Conservation (phyloP, 2,113 vertebrate genomes). For the Channa argus region DNA sequence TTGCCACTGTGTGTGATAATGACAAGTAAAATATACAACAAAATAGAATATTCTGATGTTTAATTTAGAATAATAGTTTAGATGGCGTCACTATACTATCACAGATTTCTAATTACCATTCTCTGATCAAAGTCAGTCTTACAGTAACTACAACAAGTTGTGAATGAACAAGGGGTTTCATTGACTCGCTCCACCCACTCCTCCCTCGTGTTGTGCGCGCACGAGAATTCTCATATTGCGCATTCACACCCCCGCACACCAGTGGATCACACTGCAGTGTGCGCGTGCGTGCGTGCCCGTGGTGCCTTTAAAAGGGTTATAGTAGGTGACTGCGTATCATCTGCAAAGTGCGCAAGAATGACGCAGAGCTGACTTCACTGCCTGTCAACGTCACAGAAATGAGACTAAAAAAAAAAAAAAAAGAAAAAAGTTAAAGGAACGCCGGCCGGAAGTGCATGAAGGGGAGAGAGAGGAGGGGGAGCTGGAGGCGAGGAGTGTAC, state of each 20-base stretch:
- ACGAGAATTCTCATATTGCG: conserved; percentile 43
- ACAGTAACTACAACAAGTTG: conserved; percentile 43
- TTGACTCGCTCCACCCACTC: conserved; percentile 63
- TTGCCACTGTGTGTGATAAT: no score
- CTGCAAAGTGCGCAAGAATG: conserved; percentile 86
- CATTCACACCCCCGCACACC: conserved; percentile 44
- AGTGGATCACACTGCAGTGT: conserved; percentile 67
- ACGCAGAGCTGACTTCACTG: conserved; percentile 81
- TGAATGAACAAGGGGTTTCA: conserved; percentile 73
- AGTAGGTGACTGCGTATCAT: conserved; percentile 82
- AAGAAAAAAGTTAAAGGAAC: conserved; percentile 64
- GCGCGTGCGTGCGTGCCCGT: conserved; percentile 50
- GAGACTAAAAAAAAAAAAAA: conserved; percentile 43
- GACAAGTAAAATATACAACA: no score
- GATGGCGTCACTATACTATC: not conserved
- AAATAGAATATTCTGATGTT: no score
- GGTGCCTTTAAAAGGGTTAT: conserved; percentile 81
- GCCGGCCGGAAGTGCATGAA: conserved; percentile 73
- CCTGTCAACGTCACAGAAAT: conserved; percentile 77
- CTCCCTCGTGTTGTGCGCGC: conserved; percentile 35
- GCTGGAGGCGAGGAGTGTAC: not conserved
- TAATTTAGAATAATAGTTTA: not conserved
- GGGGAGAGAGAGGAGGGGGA: not conserved
- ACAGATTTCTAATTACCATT: not conserved
- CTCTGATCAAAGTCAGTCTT: conserved; percentile 21